Evolutionary conservation across 2,113 vertebrate species (phyloP).

Genomic region (Pygoscelis antarcticus): DNA sequence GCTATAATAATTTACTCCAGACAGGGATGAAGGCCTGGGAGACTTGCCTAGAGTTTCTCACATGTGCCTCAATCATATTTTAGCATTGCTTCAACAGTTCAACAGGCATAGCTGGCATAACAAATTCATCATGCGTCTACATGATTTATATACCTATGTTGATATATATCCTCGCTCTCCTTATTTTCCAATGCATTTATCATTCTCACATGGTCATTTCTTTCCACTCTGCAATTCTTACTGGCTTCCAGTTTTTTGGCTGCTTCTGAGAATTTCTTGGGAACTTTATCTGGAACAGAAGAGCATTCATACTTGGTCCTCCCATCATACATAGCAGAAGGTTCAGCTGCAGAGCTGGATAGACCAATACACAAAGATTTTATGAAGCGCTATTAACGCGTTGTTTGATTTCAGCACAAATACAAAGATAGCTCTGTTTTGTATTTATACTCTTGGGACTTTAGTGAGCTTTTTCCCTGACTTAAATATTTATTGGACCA

Average conservation of each 20-base stretch:
- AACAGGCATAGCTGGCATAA: slow-evolving; percentile 11
- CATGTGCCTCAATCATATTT: slow-evolving; percentile 21
- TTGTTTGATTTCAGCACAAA: neutral
- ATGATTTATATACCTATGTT: slow-evolving; percentile 16
- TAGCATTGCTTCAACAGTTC: slow-evolving; percentile 7
- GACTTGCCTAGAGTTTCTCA: neutral
- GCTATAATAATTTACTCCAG: neutral
- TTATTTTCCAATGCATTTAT: slow-evolving; percentile 16
- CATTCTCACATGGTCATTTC: slow-evolving; percentile 17
- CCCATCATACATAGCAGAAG: neutral
- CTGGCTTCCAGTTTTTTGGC: neutral
- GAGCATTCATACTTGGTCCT: neutral
- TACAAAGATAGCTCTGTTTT: neutral
- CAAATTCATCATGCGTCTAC: slow-evolving; percentile 7
- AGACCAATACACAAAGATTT: neutral
- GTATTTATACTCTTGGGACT: neutral
- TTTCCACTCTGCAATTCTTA: neutral
- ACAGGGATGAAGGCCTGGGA: neutral
- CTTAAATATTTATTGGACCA: neutral
- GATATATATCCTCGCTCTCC: neutral
- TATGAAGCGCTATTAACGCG: fast-evolving
- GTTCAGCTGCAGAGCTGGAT: neutral
- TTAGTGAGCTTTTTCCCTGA: neutral
- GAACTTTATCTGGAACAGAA: neutral
- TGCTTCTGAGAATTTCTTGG: neutral